Base-by-base conservation (phyloP, 2,888 invertebrate genomes). In the Meandrusa payeni region DNA sequence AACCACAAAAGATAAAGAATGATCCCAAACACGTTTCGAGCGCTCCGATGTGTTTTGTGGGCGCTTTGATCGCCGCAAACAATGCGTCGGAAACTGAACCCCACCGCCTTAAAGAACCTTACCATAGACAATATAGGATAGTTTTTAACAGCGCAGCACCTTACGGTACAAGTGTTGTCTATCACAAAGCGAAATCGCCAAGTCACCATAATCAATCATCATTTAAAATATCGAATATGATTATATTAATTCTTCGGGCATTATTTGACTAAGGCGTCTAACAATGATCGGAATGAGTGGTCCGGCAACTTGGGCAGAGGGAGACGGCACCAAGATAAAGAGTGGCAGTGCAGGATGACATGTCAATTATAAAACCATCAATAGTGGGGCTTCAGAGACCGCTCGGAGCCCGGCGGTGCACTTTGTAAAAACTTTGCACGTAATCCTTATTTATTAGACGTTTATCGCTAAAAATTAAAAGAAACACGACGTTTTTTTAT, bases 191-290 rank as follows among this genome's bases (percentile, higher is more conserved):
- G 52, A 67, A 74, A 73, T 58, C 51, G 83, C 83, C 51, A 52
- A 63, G 70, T 86, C 86, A 86, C 62, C 61, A 68, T 75, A 82
- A 86, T 86, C 86, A 86, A 86, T 86, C 86, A 86, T 80, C 78
- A 76, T 78, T 79, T 74, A 71, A 72, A 73, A 76, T 75, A 77
- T 78, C 69, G 61, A 71, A 76, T 78, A 81, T 83, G 78, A 79
- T 77, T 80, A 82, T 79, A 86, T 86, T 86, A 86, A 85, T 86
- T 77, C 75, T 58, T 57, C 55, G 62, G 67, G 71, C 71, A 79
- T 85, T 86, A 85, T 86, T 85, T 85, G 81, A 79, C 80, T 82
- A 81, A 82, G 78, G 65, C 68, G 51, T 52, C 48, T 65, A 73
- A 86, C 85, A 85, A 83, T 76, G 61, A 75, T 50, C 51, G 61